These are phyloP conservation scores for Vanacampus margaritifer DNA, from an alignment of 2,113 vertebrate genomes.

Conservation along the genomic window DNA sequence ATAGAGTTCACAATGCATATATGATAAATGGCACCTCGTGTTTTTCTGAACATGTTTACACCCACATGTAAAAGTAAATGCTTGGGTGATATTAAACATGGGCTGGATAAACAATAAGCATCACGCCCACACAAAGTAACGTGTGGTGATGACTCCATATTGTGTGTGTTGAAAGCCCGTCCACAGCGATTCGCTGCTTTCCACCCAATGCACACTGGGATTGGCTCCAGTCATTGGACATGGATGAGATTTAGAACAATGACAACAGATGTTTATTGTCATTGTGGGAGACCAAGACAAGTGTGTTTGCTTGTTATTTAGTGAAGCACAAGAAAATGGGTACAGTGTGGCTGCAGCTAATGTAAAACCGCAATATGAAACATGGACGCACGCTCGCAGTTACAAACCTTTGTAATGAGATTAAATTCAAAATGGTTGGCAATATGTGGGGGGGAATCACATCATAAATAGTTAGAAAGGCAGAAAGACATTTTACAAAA, in stretches of 20 bases:
- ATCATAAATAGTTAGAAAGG: neutral
- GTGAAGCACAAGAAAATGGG: neutral
- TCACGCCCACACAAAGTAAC: constrained; percentile 22
- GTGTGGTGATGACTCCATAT: constrained; percentile 15
- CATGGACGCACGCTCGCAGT: neutral
- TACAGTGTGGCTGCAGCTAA: neutral
- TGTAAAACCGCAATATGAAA: neutral
- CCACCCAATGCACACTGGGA: constrained; percentile 34
- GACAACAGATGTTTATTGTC: constrained; percentile 51
- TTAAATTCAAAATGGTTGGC: neutral
- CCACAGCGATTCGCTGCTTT: constrained; percentile 22
- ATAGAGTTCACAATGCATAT: constrained; percentile 12
- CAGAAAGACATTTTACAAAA: neutral
- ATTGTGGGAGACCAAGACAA: constrained; percentile 11
- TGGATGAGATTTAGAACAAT: constrained; percentile 37
- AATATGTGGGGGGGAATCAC: neutral
- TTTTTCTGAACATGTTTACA: constrained; percentile 4
- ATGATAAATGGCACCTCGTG: constrained; percentile 5
- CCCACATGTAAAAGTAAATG: neutral
- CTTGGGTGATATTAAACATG: constrained; percentile 7
- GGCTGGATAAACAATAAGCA: constrained; percentile 6
- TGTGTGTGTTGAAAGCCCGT: constrained; percentile 9
- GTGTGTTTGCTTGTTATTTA: constrained; percentile 11
- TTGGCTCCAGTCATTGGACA: constrained; percentile 45
- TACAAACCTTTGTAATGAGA: neutral